Evolutionary conservation across 2,113 vertebrate species (phyloP).

Genomic region (Tragelaphus buxtoni): DNA sequence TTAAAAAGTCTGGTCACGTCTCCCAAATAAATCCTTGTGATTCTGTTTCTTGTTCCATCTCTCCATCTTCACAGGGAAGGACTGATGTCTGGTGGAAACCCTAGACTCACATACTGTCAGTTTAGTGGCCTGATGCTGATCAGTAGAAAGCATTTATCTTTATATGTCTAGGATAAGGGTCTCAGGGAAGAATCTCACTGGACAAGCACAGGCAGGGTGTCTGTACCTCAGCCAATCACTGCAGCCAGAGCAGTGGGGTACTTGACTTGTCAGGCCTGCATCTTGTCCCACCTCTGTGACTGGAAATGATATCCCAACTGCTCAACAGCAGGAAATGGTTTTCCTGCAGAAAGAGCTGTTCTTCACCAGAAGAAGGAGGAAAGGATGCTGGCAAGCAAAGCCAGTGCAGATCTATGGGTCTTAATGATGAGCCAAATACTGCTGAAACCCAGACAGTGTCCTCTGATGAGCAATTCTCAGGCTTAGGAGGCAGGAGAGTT

Average conservation of each 20-base stretch:
- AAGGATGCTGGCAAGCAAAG: neutral
- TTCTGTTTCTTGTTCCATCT: neutral
- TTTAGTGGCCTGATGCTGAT: neutral
- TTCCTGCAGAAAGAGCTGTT: neutral
- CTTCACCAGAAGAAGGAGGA: neutral
- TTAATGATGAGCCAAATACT: neutral
- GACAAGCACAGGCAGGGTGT: neutral
- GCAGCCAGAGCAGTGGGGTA: too few relatives aligned
- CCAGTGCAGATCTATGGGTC: too few relatives aligned
- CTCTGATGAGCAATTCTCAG: neutral
- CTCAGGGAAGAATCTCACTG: neutral
- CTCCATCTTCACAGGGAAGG: neutral
- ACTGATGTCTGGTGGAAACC: neutral
- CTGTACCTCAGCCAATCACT: neutral
- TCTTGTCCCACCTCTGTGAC: neutral
- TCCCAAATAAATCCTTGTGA: neutral
- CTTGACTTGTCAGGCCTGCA: neutral
- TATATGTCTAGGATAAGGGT: neutral
- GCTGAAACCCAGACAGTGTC: neutral
- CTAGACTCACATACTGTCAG: neutral
- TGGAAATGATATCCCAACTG: neutral
- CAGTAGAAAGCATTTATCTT: neutral
- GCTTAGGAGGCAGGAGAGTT: neutral
- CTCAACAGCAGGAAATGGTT: neutral
- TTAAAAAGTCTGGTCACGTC: neutral